These are phyloP conservation scores for Scaptomyza cyrtandrae DNA, from an alignment of 2,888 invertebrate genomes.

Conservation along the genomic window DNA sequence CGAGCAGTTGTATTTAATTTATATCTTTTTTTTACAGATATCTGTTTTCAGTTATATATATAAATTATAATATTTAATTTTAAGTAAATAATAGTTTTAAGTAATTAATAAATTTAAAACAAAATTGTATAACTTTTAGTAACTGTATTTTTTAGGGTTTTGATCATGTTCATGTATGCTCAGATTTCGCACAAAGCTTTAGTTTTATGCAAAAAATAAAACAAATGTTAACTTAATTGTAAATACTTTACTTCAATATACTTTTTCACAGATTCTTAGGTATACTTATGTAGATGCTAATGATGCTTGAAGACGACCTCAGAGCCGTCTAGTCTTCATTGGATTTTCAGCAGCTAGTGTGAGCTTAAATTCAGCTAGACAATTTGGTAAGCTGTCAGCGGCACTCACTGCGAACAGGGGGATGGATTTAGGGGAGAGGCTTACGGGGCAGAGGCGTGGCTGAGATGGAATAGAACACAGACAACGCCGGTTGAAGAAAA, in stretches of 20 bases:
- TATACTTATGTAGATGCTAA: slow-evolving; percentile 49
- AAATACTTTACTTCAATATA: no score
- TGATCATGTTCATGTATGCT: no score
- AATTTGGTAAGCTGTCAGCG: slow-evolving; percentile 77
- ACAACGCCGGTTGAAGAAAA: slow-evolving; percentile 40
- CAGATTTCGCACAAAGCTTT: background rate
- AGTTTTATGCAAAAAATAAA: background rate
- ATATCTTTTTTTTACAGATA: no score
- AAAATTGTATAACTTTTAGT: no score
- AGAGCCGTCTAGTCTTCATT: slow-evolving; percentile 11
- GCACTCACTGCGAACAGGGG: slow-evolving; percentile 61
- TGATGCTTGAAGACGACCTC: slow-evolving; percentile 50
- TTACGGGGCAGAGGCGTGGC: slow-evolving; percentile 7
- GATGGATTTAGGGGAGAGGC: slow-evolving; percentile 2
- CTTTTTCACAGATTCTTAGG: slow-evolving; percentile 7
- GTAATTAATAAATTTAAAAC: no score
- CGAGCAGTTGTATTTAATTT: no score
- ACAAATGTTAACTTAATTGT: slow-evolving; percentile 7
- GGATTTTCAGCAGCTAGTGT: slow-evolving; percentile 7
- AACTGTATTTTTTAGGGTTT: background rate
- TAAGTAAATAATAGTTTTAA: no score
- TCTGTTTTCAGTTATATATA: no score
- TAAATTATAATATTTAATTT: no score
- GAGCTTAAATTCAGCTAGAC: slow-evolving; percentile 58
- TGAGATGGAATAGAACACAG: slow-evolving; percentile 34